Base-by-base conservation (phyloP, 1,140 invertebrate species). In the Octopus sinensis region DNA sequence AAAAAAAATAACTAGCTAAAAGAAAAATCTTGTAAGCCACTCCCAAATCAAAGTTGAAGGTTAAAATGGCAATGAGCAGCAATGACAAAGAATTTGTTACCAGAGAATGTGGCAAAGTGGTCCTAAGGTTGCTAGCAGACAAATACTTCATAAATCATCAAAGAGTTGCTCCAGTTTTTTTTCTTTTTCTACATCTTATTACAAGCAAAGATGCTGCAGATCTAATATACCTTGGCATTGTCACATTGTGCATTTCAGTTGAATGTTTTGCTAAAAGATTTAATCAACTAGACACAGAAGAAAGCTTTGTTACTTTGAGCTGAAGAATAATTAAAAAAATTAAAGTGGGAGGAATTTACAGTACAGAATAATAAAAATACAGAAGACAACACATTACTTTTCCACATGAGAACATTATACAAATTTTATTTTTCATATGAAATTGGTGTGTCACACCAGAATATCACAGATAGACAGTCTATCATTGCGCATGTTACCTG, bases 391-490 rank as follows among this genome's bases (percentile, higher is more conserved):
- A 73, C 9, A 73, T 13, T 73, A 10, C 17, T 62, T 73, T 73
- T 73, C 68, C 68, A 73, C 68, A 73, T 73, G 68, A 73, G 68
- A 73, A 73, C 68, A 73, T 73, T 73, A 73, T 73, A 73, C 68
- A 73, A 73, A 73, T 73, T 73, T 73, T 73, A 73, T 73, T 73
- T 73, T 73, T 73, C 68, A 73, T 73, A 73, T 73, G 68, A 73
- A 73, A 73, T 73, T 73, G 68, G 68, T 73, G 68, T 73, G 68
- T n/a, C 68, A 73, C 68, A 73, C 68, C 68, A 73, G 68, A 73
- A 73, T 73, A 73, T 73, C 68, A 73, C 68, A 73, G 68, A 73
- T 73, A 73, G 68, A 73, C 68, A 73, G 68, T 73, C 68, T 73
- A 73, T 73, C 68, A 73, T 73, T 73, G 68, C 68, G 68, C 68